Percentiles rank a stretch among this genome's conserved stretches.
Evolutionary conservation across 2,888 invertebrate genomes (phyloP).

Genomic region (Troides helena): DNA sequence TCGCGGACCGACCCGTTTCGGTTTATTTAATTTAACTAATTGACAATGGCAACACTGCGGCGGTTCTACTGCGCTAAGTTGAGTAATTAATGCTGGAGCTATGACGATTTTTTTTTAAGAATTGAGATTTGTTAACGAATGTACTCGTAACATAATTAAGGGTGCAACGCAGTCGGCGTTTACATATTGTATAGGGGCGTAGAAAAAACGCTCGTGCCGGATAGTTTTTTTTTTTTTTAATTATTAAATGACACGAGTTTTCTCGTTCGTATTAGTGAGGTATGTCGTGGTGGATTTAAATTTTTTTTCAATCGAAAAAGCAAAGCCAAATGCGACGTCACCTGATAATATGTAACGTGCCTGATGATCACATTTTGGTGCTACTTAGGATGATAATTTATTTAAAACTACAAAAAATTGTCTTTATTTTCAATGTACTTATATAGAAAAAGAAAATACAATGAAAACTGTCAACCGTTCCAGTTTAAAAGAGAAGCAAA

Average conservation of each 20-base stretch:
- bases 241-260: slow-evolving; percentile 15
- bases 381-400: too few species aligned
- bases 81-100: slow-evolving; percentile 53
- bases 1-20: slow-evolving; percentile 52
- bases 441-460: too few species aligned
- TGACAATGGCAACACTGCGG: slow-evolving; percentile 59
- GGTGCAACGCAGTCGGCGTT: slow-evolving; percentile 24
- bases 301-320: not conserved
- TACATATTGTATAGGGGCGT: slow-evolving; percentile 17
- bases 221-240: slow-evolving; percentile 15
- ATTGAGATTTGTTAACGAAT: slow-evolving; percentile 54
- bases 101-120: slow-evolving; percentile 52
- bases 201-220: not conserved
- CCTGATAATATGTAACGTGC: too few species aligned
- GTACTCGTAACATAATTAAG: slow-evolving; percentile 54
- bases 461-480: too few species aligned
- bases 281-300: not conserved
- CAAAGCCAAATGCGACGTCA: too few species aligned
- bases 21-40: slow-evolving; percentile 73
- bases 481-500: too few species aligned
- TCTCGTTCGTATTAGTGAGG: not conserved
- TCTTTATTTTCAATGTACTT: too few species aligned
- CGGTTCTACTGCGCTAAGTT: slow-evolving; percentile 46
- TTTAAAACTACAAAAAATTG: too few species aligned
- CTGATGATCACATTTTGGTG: too few species aligned